Percentiles rank a stretch among this genome's conserved stretches.
phyloP scores from a whole-genome alignment of 2,888 invertebrate genomes.

The Brachycybe producta region DNA sequence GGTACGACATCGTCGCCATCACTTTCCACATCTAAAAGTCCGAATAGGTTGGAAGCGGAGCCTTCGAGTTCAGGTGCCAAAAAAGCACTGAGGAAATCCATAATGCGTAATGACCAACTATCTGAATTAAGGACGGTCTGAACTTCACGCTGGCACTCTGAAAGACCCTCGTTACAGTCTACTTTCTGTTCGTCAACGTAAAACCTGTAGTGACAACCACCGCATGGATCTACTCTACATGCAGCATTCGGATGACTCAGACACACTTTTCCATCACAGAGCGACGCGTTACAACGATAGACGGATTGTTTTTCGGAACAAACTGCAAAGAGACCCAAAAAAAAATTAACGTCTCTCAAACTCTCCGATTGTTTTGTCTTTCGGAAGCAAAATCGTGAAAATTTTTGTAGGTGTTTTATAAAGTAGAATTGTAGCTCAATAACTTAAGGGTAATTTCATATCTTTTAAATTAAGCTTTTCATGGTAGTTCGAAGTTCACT shows the following conservation, averaged over 20 bases:
- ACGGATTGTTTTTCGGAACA: constrained; percentile 29
- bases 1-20: no score
- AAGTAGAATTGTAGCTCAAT: no score
- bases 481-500: no score
- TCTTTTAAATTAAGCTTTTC: no score
- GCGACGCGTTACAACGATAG: constrained; percentile 28
- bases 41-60: no score
- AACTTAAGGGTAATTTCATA: no score
- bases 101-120: constrained; percentile 11
- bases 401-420: no score
- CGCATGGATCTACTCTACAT: constrained; percentile 32
- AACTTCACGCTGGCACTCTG: constrained; percentile 28
- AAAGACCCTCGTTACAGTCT: constrained; percentile 27
- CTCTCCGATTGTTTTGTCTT: no score
- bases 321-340: no score
- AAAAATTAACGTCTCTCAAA: no score
- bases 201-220: constrained; percentile 30
- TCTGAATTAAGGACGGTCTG: constrained; percentile 27
- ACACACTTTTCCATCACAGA: constrained; percentile 31
- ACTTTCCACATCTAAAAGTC: not conserved
- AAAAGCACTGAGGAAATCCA: constrained; percentile 7
- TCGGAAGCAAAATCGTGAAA: no score
- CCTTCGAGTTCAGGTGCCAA: constrained; percentile 2
- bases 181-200: constrained; percentile 26
- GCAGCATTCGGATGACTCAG: constrained; percentile 29